These are phyloP conservation scores for Syncerus caffer DNA, from an alignment of 2,797 vertebrate genomes.

Conservation along the genomic window DNA sequence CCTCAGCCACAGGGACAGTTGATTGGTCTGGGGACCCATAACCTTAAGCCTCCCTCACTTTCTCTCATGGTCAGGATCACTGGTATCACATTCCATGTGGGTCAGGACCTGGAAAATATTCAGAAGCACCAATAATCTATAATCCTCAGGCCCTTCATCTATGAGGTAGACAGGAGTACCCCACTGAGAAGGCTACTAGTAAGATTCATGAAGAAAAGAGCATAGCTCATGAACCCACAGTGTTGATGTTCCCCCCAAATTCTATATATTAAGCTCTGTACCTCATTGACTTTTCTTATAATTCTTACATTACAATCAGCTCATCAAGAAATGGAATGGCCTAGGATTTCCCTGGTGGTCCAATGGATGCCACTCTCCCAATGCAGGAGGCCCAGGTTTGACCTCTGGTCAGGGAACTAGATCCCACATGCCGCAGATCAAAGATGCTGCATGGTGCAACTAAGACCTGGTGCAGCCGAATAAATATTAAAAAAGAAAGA, in stretches of 20 bases:
- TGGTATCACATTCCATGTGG: neutral
- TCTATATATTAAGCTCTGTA: neutral
- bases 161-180: neutral
- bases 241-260: neutral
- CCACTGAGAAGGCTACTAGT: neutral
- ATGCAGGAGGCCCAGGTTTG: neutral
- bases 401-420: neutral
- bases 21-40: neutral
- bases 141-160: neutral
- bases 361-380: neutral
- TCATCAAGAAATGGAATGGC: neutral
- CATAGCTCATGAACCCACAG: neutral
- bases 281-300: neutral
- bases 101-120: neutral
- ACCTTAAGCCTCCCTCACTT: neutral
- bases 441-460: neutral
- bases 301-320: neutral
- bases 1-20: neutral
- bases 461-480: neutral
- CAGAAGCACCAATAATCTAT: neutral
- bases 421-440: neutral
- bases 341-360: neutral
- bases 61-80: neutral
- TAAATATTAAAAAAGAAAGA: neutral
- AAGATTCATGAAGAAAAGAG: neutral